Conservation (phyloP, 2,113 vertebrate species). For the Brachypodius melanocephalos region DNA sequence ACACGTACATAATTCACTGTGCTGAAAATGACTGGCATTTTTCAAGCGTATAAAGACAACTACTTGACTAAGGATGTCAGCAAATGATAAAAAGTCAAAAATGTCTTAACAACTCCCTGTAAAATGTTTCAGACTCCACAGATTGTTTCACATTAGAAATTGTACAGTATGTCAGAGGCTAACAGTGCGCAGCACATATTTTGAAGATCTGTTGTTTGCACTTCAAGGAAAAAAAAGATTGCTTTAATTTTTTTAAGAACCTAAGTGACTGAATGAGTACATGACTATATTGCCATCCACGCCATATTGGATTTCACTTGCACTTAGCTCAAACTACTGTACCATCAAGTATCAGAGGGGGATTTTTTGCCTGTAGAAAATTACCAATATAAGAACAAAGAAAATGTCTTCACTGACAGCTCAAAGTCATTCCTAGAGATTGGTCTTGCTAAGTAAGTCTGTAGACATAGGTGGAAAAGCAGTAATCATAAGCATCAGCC, state of each 20-base stretch:
- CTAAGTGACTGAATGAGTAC: background rate
- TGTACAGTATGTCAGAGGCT: slow-evolving; percentile 11
- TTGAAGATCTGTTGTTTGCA: background rate
- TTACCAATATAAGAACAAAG: background rate
- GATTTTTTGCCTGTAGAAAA: background rate
- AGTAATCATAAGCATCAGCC: background rate
- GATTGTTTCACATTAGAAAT: background rate
- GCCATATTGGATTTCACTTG: background rate
- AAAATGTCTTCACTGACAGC: background rate
- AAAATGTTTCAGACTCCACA: background rate
- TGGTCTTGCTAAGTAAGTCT: background rate
- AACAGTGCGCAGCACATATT: background rate
- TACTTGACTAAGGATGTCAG: background rate
- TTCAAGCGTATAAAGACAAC: background rate
- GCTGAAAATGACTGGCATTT: slow-evolving; percentile 17
- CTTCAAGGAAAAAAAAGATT: background rate
- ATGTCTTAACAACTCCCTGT: background rate
- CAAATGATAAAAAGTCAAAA: background rate
- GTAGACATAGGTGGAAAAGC: background rate
- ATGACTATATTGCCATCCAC: background rate
- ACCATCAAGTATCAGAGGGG: background rate
- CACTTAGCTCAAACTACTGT: background rate
- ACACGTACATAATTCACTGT: background rate
- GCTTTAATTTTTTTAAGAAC: background rate
- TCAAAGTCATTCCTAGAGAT: background rate